Evolutionary conservation across 2,888 invertebrate genomes (phyloP).

Genomic region (Dicycla oo): DNA sequence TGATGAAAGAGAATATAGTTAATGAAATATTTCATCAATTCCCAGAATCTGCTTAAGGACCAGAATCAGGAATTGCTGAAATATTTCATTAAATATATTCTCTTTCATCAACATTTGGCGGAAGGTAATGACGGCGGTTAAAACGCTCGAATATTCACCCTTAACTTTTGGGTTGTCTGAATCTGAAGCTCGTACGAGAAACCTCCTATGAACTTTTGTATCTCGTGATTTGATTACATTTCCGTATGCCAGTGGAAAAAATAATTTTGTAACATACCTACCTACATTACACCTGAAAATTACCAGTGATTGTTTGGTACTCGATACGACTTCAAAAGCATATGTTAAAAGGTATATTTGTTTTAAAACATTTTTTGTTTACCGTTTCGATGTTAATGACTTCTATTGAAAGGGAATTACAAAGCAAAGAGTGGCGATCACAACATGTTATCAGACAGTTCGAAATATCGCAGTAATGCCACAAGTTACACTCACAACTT

Average conservation of each 20-base stretch:
- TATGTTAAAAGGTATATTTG: conserved; percentile 44
- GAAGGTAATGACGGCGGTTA: no score
- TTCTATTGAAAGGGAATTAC: conserved; percentile 42
- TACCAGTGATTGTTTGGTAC: conserved; percentile 34
- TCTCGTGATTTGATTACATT: conserved; percentile 26
- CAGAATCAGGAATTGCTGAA: no score
- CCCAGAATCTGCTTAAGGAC: no score
- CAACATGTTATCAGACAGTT: conserved; percentile 45
- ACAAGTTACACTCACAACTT: conserved; percentile 19
- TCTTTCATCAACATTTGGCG: no score
- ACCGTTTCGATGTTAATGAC: conserved; percentile 49
- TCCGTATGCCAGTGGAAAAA: conserved; percentile 7
- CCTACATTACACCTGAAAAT: not conserved
- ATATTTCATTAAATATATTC: no score
- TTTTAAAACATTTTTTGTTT: conserved; percentile 54
- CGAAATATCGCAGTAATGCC: conserved; percentile 23
- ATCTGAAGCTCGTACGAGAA: not conserved
- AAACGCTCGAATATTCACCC: no score
- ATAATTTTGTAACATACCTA: not conserved
- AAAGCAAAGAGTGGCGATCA: conserved; percentile 31
- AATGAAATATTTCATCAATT: no score
- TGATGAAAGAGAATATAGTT: no score
- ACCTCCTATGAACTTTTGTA: no score
- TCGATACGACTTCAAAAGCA: conserved; percentile 40
- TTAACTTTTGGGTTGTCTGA: conserved; percentile 23